Conservation (phyloP, 37 sponge, comb jelly and placozoan genomes). For the Amphimedon queenslandica region DNA sequence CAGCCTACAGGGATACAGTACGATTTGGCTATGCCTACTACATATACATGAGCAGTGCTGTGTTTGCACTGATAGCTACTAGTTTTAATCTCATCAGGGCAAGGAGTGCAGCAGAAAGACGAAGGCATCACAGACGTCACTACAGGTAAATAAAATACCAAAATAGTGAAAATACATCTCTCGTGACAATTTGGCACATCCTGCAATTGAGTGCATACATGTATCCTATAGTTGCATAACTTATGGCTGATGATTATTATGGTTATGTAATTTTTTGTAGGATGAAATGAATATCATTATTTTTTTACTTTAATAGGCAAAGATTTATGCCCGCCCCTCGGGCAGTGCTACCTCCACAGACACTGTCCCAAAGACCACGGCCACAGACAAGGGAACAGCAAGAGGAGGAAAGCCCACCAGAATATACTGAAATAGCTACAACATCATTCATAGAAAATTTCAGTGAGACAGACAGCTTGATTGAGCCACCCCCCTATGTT, state of each 20-base stretch:
- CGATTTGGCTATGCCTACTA: constrained; percentile 69
- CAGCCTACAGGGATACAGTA: neutral
- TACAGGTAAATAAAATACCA: constrained; percentile 18
- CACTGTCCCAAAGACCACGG: neutral
- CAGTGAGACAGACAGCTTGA: constrained; percentile 1
- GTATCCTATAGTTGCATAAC: too few species aligned
- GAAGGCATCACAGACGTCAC: constrained; percentile 34
- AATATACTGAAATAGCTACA: constrained; percentile 4
- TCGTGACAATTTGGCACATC: too few species aligned
- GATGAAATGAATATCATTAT: too few species aligned
- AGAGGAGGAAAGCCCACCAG: neutral
- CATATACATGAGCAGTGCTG: constrained; percentile 45
- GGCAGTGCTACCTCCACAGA: neutral
- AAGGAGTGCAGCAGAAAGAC: constrained; percentile 66
- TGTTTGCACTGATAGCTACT: constrained; percentile 53
- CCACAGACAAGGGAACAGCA: too few species aligned
- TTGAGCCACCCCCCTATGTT: constrained; percentile 54
- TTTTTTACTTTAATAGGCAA: too few species aligned
- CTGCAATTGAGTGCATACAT: too few species aligned
- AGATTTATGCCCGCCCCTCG: too few species aligned
- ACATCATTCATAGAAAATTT: neutral
- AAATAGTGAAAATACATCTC: too few species aligned
- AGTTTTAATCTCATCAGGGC: constrained; percentile 66
- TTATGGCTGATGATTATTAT: too few species aligned
- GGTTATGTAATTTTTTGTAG: too few species aligned